Base-by-base conservation (phyloP, 2,888 invertebrate genomes). In the Lasioglossum oenotherae region DNA sequence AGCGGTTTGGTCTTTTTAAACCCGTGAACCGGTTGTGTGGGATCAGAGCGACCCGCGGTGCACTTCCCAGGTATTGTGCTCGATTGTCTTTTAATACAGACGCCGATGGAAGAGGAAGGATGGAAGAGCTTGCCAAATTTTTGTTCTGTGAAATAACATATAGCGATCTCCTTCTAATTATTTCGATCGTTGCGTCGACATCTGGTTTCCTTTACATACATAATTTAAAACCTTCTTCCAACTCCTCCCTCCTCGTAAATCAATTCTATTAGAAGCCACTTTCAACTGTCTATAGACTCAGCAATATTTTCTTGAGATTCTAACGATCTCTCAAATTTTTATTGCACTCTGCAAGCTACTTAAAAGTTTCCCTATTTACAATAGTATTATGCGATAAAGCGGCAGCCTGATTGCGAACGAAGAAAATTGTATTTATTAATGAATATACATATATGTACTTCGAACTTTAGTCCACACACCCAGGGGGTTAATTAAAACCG, bases 1-100 rank as follows among this genome's bases (percentile, higher is more conserved):
- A 53, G 41, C 41, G 46, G 27, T 10, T 16, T 10, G 78, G 49
- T 60, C 60, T 53, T 60, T 67, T 71, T 23, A 71, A 41, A 71
- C 5, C 23, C 12, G 14, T 46, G 44, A 73, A 73, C 73, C 73
- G 73, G 73, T 71, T 71, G 71, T 41, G 71, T 71, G 71, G 71
- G 71, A 71, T 71, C 71, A 41, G 71, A 71, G 71, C 71, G 71
- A 71, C 71, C 71, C 41, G 41, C 71, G 41, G 4, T 1, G 71
- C 35, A 23, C 69, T 38, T 69, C 69, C 35, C 69, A 38, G 69
- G 69, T 38, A 69, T 69, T 38, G 35, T 69, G 35, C 10, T 23
- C 69, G 69, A 69, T 69, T 38, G 69, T 69, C 38, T 35, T 69
- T 69, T 69, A 69, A 69, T 69, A 69, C 35, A 23, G 35, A 38